These are phyloP conservation scores for Amblyornis subalaris DNA, from an alignment of 2,113 vertebrate genomes.

Conservation along the genomic window DNA sequence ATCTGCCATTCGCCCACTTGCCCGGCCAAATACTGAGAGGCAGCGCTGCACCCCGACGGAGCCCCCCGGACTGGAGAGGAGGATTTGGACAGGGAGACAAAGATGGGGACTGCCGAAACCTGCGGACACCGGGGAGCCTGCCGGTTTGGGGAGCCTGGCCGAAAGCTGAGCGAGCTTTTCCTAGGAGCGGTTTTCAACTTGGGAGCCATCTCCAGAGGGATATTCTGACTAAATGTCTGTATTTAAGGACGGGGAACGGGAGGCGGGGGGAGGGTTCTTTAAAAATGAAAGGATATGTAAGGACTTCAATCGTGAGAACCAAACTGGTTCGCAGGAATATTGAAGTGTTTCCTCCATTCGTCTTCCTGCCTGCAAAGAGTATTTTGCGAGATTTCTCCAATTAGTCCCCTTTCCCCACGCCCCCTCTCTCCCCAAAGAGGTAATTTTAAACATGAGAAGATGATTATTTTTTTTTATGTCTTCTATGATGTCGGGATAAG, in stretches of 20 bases:
- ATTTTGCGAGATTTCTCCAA: background rate
- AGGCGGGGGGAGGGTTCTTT: background rate
- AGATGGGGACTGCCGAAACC: background rate
- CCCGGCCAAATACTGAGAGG: conserved; percentile 31
- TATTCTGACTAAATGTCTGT: background rate
- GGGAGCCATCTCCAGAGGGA: background rate
- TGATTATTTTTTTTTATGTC: conserved; percentile 22
- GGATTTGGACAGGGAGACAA: background rate
- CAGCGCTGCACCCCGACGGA: conserved; percentile 1
- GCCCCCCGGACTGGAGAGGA: background rate
- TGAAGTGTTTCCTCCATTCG: background rate
- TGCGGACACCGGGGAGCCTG: background rate
- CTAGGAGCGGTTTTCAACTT: background rate
- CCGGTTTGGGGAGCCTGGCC: background rate
- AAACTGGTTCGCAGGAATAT: background rate
- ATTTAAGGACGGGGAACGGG: background rate
- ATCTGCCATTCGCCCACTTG: conserved; percentile 69
- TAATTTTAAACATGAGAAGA: conserved; percentile 49
- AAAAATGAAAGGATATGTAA: background rate
- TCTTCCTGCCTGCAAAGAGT: background rate
- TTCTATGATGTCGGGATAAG: conserved; percentile 1
- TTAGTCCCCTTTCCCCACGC: background rate
- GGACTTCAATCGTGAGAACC: background rate
- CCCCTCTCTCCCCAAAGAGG: conserved; percentile 15
- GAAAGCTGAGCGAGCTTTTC: background rate